Conservation (phyloP, 2,888 invertebrate genomes). For the Tetrapedia diversipes region DNA sequence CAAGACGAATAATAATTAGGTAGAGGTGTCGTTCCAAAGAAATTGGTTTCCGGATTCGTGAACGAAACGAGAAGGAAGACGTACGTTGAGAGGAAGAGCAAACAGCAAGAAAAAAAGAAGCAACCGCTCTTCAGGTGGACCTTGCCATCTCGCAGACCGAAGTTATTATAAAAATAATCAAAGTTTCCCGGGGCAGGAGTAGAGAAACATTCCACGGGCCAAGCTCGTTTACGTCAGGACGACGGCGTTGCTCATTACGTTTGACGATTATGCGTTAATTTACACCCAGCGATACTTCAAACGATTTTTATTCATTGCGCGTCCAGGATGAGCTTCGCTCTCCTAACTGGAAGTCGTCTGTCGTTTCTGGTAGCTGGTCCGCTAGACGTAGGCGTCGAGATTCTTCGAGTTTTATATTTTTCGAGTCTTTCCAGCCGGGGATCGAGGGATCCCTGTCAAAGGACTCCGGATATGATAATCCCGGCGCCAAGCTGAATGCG, state of each 20-base stretch:
- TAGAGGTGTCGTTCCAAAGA: not conserved
- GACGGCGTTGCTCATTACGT: slow-evolving; percentile 79
- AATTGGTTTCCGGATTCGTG: not conserved
- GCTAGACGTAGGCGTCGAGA: slow-evolving; percentile 61
- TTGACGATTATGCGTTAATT: slow-evolving; percentile 83
- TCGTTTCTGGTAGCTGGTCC: slow-evolving; percentile 56
- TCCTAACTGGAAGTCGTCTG: slow-evolving; percentile 67
- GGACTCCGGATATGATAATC: slow-evolving; percentile 81
- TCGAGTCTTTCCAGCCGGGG: slow-evolving; percentile 62
- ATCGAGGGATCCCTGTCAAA: slow-evolving; percentile 76
- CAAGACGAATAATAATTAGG: not conserved
- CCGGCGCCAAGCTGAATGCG: slow-evolving; percentile 79
- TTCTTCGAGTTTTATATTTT: slow-evolving; percentile 75
- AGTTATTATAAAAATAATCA: slow-evolving; percentile 83
- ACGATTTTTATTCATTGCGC: slow-evolving; percentile 83
- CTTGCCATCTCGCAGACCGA: slow-evolving; percentile 55
- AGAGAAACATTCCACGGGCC: slow-evolving; percentile 51
- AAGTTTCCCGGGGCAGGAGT: slow-evolving; percentile 74
- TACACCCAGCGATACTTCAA: slow-evolving; percentile 82
- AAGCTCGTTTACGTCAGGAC: slow-evolving; percentile 56
- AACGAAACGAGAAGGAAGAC: not conserved
- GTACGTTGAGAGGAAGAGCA: not conserved
- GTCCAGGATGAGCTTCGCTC: slow-evolving; percentile 75
- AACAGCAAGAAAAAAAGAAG: not conserved
- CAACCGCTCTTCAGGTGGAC: not conserved